These are phyloP conservation scores for sheep (Ovis aries) DNA, from an alignment of 2,113 vertebrate species.

Conservation along the genomic window ARS-UI_Ramb_v3.0 NC_056060.1:57151001-57151500, in stretches of 20 bases:
- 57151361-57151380: background rate
- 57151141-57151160: background rate
- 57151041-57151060: background rate
- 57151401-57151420: background rate
- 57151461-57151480: background rate
- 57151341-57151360: background rate
- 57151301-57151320: background rate
- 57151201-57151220: background rate
- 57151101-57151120: background rate
- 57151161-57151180: background rate
- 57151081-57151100: background rate
- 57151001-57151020: background rate
- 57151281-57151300: background rate
- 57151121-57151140: background rate
- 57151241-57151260: background rate
- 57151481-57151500: background rate
- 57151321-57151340: background rate
- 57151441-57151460: background rate
- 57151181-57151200: background rate
- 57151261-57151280: background rate
- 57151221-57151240: background rate
- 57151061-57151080: background rate
- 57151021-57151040: background rate
- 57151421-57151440: background rate
- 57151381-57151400: background rate